Percentiles rank a stretch among this genome's conserved stretches.
phyloP scores from a whole-genome alignment of 2,797 vertebrate species.

The Malacoraja senta region DNA sequence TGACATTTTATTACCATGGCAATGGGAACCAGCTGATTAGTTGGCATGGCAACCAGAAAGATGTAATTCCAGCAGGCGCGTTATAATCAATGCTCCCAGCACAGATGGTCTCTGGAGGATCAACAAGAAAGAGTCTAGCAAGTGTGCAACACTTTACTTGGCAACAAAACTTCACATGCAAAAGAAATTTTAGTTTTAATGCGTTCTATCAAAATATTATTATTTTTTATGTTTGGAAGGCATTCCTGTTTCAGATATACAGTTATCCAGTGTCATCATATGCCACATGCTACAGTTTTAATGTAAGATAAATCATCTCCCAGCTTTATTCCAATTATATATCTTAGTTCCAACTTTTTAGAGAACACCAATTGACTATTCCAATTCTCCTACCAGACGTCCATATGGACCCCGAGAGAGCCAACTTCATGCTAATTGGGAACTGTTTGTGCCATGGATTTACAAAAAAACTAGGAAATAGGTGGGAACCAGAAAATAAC shows the following conservation, averaged over 20 bases:
- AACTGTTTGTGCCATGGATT: background rate
- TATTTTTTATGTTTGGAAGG: background rate
- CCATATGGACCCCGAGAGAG: background rate
- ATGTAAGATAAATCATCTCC: background rate
- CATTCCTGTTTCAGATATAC: background rate
- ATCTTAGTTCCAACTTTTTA: background rate
- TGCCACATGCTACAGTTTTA: background rate
- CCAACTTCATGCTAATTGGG: background rate
- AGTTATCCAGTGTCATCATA: background rate
- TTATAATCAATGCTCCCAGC: constrained; percentile 99
- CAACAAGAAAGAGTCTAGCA: constrained; percentile 96
- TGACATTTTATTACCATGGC: constrained; percentile 96
- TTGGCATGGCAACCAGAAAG: constrained; percentile 99
- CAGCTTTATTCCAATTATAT: background rate
- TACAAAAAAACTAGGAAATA: background rate
- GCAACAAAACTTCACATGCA: constrained; percentile 58
- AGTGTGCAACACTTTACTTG: constrained; percentile 74
- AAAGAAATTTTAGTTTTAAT: constrained; percentile 62
- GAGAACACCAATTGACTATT: background rate
- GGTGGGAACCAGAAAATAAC: background rate
- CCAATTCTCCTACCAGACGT: background rate
- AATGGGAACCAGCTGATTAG: constrained; percentile 99
- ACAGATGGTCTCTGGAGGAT: constrained; percentile 98
- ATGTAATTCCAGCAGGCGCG: constrained; percentile 99
- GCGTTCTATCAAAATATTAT: constrained; percentile 47